These are phyloP conservation scores for Lasiurus cinereus DNA, from an alignment of 2,113 vertebrate genomes.

Conservation along the genomic window DNA sequence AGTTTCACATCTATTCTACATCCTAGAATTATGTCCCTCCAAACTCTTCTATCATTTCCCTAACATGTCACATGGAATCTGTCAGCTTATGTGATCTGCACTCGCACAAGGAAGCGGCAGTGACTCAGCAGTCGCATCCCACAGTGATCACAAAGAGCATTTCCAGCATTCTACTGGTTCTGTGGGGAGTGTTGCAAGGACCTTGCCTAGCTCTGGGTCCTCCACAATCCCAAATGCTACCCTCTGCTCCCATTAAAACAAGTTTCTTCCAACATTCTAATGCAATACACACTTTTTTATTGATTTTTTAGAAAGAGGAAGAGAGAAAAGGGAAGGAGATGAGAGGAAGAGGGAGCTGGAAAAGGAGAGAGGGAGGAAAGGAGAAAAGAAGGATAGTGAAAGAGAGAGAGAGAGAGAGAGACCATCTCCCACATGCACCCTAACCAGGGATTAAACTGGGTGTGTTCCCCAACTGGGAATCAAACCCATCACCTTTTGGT, in stretches of 20 bases:
- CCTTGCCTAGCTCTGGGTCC: fast-evolving
- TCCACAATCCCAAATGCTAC: not conserved
- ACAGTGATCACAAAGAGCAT: not conserved
- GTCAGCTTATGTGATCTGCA: not conserved
- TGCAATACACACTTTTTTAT: not conserved
- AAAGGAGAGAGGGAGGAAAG: too few relatives aligned
- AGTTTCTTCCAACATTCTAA: not conserved
- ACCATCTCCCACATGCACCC: too few relatives aligned
- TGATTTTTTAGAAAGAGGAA: too few relatives aligned
- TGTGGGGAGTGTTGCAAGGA: not conserved
- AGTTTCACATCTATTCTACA: not conserved
- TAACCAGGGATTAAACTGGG: too few relatives aligned
- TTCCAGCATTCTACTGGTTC: not conserved
- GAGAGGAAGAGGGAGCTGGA: too few relatives aligned
- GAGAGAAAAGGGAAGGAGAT: too few relatives aligned
- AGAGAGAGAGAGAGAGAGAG: too few relatives aligned
- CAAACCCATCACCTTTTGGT: too few relatives aligned
- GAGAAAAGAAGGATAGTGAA: too few relatives aligned
- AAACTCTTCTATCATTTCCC: not conserved
- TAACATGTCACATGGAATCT: fast-evolving
- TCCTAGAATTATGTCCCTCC: not conserved
- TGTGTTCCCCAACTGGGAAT: too few relatives aligned
- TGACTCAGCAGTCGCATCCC: not conserved
- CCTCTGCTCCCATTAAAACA: not conserved
- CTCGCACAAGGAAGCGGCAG: not conserved